Evolutionary conservation across 1,140 invertebrate genomes (phyloP), one percentile per base, ranked within the genome.

Genomic region (Magallana ariakensis): DNA sequence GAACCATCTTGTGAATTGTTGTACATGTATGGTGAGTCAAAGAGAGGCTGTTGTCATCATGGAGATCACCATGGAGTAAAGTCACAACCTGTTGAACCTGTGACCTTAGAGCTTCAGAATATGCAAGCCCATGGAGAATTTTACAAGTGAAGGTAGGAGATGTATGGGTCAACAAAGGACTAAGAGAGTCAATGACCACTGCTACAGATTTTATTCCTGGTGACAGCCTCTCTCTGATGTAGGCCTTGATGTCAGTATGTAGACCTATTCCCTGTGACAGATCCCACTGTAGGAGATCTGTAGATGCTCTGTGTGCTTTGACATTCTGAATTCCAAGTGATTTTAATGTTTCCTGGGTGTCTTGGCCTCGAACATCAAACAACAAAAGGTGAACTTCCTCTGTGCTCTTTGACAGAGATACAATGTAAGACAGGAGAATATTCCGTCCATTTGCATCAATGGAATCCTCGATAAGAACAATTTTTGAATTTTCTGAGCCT

Each of bases 31-130:
- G 82, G 13, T 87, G 62, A 22, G 84, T 56, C 55, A 87, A 54
- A 19, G 86, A 33, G 53, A 60, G 26, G 60, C 53, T n/a, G n/a
- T 33, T 33, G 55, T 87, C 46, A 11, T 87, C 86, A 84, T 87
- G 86, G 62, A 87, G 80, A 58, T 87, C 86, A 19, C 46, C n/a
- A 75, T 87, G 86, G 1, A 87, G 56, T n/a, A 87, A 19, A 84
- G 81, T 70, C n/a, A 87, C 66, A n/a, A 84, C 62, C 22, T 87
- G 86, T 53, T 87, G 81, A 8, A 87, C 82, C 26, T 87, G 53
- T 57, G 58, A 83, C 60, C 85, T 80, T 66, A 83, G 56, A 60
- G 26, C 22, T 53, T 19, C 58, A 33, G 56, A 46, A 60, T 56
- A 58, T 33, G 54, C 57, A 13, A 87, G 58, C 22, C 46, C 82